A percentile compares a stretch with the other conserved stretches of the same genome.
phyloP scores from a whole-genome alignment of 2,888 invertebrate species.

The Dromius quadrimaculatus region DNA sequence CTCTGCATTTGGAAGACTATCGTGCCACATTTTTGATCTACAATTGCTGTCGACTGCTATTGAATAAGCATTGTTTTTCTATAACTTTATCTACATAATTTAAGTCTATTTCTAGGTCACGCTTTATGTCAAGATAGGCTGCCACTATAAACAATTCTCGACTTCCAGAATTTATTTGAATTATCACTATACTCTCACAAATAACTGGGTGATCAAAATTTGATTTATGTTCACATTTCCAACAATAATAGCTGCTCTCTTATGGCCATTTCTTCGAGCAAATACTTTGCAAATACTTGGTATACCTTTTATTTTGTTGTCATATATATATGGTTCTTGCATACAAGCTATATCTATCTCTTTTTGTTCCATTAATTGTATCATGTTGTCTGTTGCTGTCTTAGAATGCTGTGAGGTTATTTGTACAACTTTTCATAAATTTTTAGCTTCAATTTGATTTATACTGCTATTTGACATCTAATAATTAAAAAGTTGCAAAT shows the following conservation, averaged over 20 bases:
- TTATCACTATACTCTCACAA: not conserved
- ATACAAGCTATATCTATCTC: not conserved
- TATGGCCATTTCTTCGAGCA: not conserved
- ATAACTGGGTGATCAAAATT: not conserved
- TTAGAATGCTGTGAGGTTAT: not conserved
- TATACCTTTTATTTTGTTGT: not conserved
- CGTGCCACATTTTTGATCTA: not conserved
- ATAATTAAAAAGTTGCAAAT: not conserved
- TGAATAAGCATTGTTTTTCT: not conserved
- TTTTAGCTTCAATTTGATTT: not conserved
- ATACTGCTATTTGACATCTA: not conserved
- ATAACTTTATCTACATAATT: not conserved
- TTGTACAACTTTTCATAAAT: not conserved
- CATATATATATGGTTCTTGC: not conserved
- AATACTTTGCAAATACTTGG: not conserved
- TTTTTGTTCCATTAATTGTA: not conserved
- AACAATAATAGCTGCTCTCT: not conserved
- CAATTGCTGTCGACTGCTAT: not conserved
- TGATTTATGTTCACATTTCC: not conserved
- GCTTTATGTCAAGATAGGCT: not conserved
- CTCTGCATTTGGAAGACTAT: not conserved
- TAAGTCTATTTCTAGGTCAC: not conserved
- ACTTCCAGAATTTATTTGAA: not conserved
- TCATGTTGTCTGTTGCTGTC: not conserved
- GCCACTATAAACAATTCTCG: not conserved